Percentiles rank a stretch among this genome's conserved stretches.
These are phyloP conservation scores for Pterocles gutturalis DNA, from an alignment of 2,113 vertebrate species.

Conservation along the genomic window DNA sequence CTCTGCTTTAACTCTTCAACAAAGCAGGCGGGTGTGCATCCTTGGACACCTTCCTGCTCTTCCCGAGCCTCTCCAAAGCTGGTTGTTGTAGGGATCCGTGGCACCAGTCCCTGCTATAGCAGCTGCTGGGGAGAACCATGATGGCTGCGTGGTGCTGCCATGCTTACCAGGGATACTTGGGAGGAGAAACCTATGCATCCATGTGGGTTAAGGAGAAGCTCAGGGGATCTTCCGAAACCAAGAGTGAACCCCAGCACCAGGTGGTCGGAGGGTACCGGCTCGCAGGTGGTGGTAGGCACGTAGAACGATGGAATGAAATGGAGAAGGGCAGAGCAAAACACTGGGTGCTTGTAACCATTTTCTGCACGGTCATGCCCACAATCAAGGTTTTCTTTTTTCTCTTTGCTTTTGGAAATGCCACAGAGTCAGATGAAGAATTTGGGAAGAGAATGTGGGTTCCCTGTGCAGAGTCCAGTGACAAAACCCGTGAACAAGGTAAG, in stretches of 20 bases:
- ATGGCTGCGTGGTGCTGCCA: rapidly evolving
- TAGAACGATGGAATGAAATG: neutral
- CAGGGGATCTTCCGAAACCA: rapidly evolving
- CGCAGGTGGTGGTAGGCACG: too few species aligned
- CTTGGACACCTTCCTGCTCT: neutral
- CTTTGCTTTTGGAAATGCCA: constrained; percentile 4
- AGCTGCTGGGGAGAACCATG: rapidly evolving
- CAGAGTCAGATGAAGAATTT: constrained; percentile 61
- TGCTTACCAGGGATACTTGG: neutral
- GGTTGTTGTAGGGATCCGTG: neutral
- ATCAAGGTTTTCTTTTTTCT: constrained; percentile 49
- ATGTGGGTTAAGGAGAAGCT: neutral
- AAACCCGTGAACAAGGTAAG: constrained; percentile 68
- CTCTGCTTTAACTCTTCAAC: neutral
- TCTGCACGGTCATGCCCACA: neutral
- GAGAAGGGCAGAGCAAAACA: neutral
- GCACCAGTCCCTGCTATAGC: rapidly evolving
- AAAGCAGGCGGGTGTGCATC: rapidly evolving
- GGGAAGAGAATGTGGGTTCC: constrained; percentile 66
- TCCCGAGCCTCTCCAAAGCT: rapidly evolving
- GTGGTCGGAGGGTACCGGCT: neutral
- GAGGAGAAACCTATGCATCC: neutral
- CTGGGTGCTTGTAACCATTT: neutral
- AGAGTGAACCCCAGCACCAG: rapidly evolving
- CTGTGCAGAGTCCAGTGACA: constrained; percentile 44